Evolutionary conservation across 2,113 vertebrate species (phyloP).

Genomic region (Todiramphus chloris): DNA sequence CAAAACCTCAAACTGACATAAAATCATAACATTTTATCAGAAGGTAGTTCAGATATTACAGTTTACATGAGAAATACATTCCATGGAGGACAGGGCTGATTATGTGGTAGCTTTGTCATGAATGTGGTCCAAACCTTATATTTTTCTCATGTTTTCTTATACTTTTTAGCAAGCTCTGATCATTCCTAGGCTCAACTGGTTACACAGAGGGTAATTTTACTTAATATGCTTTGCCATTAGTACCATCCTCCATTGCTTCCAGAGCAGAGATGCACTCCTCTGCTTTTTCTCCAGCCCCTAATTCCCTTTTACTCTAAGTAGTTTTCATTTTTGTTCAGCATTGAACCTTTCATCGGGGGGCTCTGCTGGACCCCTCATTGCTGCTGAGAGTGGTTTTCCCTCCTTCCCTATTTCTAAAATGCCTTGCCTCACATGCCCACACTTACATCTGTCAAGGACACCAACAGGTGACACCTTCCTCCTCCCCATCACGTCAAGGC

Average conservation of each 20-base stretch:
- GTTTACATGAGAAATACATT: neutral
- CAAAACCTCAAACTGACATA: neutral
- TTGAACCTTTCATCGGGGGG: neutral
- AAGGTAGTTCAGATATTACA: neutral
- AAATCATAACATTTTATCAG: neutral
- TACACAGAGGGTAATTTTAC: neutral
- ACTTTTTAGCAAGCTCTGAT: neutral
- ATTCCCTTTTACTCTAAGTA: neutral
- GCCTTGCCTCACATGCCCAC: neutral
- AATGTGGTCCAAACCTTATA: rapidly evolving
- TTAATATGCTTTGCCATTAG: neutral
- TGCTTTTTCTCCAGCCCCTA: neutral
- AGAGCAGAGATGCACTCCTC: neutral
- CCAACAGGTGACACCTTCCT: constrained; percentile 67
- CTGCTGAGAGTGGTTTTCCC: neutral
- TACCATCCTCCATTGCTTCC: neutral
- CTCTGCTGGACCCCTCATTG: neutral
- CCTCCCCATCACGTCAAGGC: neutral
- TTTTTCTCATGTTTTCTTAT: neutral
- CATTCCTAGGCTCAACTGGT: neutral
- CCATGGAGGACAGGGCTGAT: neutral
- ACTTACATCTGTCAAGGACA: constrained; percentile 62
- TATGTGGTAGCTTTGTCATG: neutral
- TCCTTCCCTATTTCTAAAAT: neutral
- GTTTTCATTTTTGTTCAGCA: neutral